Base-by-base conservation (phyloP, 2,888 invertebrate genomes). In the Aromia moschata region DNA sequence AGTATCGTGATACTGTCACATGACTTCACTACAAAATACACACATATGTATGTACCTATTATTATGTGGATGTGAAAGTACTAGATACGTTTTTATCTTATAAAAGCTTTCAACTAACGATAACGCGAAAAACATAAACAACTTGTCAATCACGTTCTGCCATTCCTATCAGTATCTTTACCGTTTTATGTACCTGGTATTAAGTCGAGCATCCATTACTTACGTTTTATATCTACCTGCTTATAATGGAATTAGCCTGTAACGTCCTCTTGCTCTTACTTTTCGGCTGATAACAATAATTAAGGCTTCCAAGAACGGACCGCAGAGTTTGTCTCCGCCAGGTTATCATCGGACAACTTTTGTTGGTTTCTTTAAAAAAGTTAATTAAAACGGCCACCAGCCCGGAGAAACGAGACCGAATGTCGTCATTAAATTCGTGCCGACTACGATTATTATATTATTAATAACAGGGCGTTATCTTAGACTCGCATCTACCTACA, bases 181-280 rank as follows among this genome's bases (percentile, higher is more conserved):
- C 38, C 38, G 49, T 49, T 15, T 49, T 49, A n/a, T n/a, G n/a
- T n/a, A 49, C 49, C 49, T 49, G 40, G 49, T 25, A 33, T 38
- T 45, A 16, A 45, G 16, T 25, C 15, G 16, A 16, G 31, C 31
- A 45, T 49, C 49, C 49, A 40, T 49, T 49, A 49, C 49, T 16
- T 20, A 12, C 15, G 20, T 15, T 15, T 38, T 38, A 3, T 38
- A 49, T 16, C 49, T 49, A 49, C 49, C 49, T 49, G 40, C 25
- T 14, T 16, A 16, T 49, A 49, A 49, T 49, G 49, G 49, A 49
- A 49, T 49, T 49, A 49, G 2, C 16, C 14, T 49, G 49, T 49
- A 49, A 37, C 25, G 49, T 25, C 49, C 25, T 37, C 25, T 15
- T 4, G 11, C 15, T 5, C 18, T 3, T 12, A 49, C 37, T 20